These are phyloP conservation scores for Indicator indicator DNA, from an alignment of 2,113 vertebrate genomes.

Conservation along the genomic window DNA sequence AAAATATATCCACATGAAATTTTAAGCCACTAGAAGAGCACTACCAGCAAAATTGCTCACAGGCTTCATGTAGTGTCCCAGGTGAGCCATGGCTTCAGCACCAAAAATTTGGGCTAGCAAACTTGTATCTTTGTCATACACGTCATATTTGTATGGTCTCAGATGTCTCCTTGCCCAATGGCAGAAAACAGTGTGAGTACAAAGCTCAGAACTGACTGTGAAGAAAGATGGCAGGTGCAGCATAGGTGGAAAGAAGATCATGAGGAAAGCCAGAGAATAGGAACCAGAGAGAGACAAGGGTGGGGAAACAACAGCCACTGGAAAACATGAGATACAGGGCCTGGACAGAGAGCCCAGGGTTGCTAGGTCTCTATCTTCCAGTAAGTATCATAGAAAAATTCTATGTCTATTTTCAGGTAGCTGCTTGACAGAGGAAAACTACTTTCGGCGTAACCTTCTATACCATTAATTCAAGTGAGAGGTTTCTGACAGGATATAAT, in stretches of 20 bases:
- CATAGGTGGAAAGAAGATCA: background rate
- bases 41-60: background rate
- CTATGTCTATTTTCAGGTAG: background rate
- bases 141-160: background rate
- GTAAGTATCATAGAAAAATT: background rate
- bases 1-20: background rate
- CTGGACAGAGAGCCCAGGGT: background rate
- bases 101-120: background rate
- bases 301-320: background rate
- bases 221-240: background rate
- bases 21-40: accelerated
- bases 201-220: background rate
- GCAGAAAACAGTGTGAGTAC: accelerated
- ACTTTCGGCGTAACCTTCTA: background rate
- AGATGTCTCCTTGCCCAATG: accelerated
- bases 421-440: background rate
- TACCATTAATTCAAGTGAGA: background rate
- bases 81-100: background rate
- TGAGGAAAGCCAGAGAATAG: background rate
- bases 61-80: background rate
- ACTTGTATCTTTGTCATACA: background rate
- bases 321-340: background rate
- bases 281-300: background rate
- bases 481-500: background rate
- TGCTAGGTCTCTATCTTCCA: background rate